Evolutionary conservation across 2,888 invertebrate species (phyloP), one percentile per base, ranked within the genome.

Genomic region (Rhamphomyia laevipes): DNA sequence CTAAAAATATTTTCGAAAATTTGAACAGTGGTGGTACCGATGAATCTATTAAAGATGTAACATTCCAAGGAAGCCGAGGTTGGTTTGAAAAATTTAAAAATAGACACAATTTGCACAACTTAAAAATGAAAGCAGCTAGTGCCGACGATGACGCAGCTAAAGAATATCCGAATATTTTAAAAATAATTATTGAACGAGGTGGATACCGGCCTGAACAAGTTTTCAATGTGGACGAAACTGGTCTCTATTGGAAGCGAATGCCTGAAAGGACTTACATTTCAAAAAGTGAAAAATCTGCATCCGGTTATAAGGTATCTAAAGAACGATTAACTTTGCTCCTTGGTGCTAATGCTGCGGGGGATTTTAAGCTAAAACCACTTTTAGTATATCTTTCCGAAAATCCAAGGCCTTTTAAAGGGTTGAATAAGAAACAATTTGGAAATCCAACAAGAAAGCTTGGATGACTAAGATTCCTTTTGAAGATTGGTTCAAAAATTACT

Each of bases 221-320:
- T 12, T 59, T 58, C 48, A 58, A 58, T 51, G 57, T 57, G 10
- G 55, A 56, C 38, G 59, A 55, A 45, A 55, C 53, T 7, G 55
- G 57, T 6, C 46, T 59, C 11, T 60, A 56, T 52, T 60, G 56
- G 57, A 62, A 57, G 38, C 55, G 54, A 55, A 58, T 62, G 59
- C 59, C 61, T 35, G 53, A 55, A 17, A 43, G 57, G 45, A 63
- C 62, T 37, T 63, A 53, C 51, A 56, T 61, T 45, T 55, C 59
- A 17, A 54, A 56, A 52, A 52, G 52, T 10, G 59, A 62, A 51
- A 61, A 61, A 51, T 47, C 57, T 38, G 49, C 48, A 41, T 44
- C 51, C 49, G 58, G 56, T 53, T 57, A 43, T 56, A 56, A 55
- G 30, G 53, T 57, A 30, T 50, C 58, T n/a, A 60, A 60, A 52